Base-by-base conservation (phyloP, 2,113 vertebrate species). In the Synchiropus splendidus region DNA sequence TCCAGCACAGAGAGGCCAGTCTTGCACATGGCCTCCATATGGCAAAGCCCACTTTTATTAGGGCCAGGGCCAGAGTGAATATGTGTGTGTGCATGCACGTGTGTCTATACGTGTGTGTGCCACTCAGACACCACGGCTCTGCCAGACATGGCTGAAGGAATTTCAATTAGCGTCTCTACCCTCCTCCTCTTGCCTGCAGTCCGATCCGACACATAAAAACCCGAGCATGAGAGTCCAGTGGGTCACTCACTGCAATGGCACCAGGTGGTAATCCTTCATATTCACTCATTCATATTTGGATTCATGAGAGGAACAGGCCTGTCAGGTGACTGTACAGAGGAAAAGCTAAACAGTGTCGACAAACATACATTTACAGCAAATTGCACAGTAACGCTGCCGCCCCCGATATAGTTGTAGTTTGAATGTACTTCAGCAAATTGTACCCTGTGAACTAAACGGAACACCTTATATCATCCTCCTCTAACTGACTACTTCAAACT, bases 1-100 rank as follows among this genome's bases (percentile, higher is more conserved):
- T 39, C 44, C 51, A 77, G 74, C 63, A 62, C 61, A 74, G 63
- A 77, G 67, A 69, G 76, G 61, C 76, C 68, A 63, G 59, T 69
- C 72, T 64, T 69, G 74, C 79, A 81, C 79, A 78, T 87, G 83
- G 83, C 62, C 75, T 71, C 80, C 83, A 86, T 82, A 84, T 85
- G 83, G 74, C 76, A 79, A 77, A 80, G 73, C 51, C 65, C 55
- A 79, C 69, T 76, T 83, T 83, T 82, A 83, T 81, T 78, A 81
- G 67, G 70, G 64, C 76, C 72, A 74, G 74, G 63, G 65, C 76
- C 70, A 58, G 67, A 68, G 70, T 77, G 64, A 60, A 58, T 48
- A 41, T 45, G 35, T 61, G 39, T 43, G 58, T 36, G 42, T 48
- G 41, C 60, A 51, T 45, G 45, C 51, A 49, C 44, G 49, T 49